These are phyloP conservation scores for Crenuchus spilurus DNA, from an alignment of 2,797 vertebrate species.

Conservation along the genomic window DNA sequence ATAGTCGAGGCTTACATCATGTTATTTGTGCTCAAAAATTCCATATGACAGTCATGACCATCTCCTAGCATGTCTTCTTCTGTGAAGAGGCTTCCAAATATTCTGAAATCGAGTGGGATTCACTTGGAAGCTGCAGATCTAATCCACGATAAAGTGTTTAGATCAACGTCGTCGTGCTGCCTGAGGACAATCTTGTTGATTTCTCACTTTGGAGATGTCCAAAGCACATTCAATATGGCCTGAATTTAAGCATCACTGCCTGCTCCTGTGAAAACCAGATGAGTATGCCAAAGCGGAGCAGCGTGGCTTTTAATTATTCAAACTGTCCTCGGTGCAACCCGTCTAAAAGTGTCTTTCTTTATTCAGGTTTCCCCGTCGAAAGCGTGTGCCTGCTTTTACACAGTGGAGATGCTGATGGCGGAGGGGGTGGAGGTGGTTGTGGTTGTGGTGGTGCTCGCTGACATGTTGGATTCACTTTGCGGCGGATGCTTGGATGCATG, in stretches of 20 bases:
- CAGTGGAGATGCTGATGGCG: conserved; percentile 28
- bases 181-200: conserved; percentile 70
- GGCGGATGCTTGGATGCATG: conserved; percentile 32
- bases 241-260: conserved; percentile 72
- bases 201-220: conserved; percentile 53
- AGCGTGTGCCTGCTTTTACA: conserved; percentile 41
- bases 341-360: conserved; percentile 65
- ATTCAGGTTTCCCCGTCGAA: conserved; percentile 49
- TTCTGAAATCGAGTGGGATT: conserved; percentile 1
- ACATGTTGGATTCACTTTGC: conserved; percentile 59
- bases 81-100: not conserved
- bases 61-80: conserved; percentile 25
- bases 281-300: conserved; percentile 69
- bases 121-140: not conserved
- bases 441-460: conserved; percentile 41
- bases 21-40: conserved; percentile 38
- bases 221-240: conserved; percentile 67
- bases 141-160: conserved; percentile 74
- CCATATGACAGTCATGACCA: conserved; percentile 31
- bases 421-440: conserved; percentile 9
- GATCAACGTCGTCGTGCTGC: conserved; percentile 70
- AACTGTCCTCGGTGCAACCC: conserved; percentile 75
- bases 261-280: conserved; percentile 74
- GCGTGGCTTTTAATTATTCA: conserved; percentile 78
- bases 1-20: conserved; percentile 20